Evolutionary conservation across 2,113 vertebrate species (phyloP), one percentile per base, ranked within the genome.

Genomic region (Sceloporus undulatus): DNA sequence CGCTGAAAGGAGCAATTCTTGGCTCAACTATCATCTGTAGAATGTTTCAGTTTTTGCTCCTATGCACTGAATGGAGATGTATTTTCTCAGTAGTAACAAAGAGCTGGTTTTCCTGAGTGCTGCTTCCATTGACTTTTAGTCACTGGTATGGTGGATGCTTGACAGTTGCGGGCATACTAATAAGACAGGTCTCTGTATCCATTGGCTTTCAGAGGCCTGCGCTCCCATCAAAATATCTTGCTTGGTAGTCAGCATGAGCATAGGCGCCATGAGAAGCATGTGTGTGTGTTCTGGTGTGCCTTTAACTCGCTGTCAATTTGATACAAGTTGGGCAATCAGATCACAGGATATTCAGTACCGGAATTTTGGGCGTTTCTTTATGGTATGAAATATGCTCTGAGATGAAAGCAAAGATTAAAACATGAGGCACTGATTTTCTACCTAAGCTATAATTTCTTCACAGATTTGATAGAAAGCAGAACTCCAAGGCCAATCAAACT

Each of bases 401-500:
- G n/a, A n/a, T 77, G 21, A 38, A 88, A 56, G n/a, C 59, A 40
- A 88, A 70, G 38, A 38, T 27, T 68, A 29, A 87, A 79, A 73
- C 9, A 56, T 42, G 71, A 68, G 21, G 21, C 68, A 9, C 34
- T 21, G 10, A 5, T 18, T 27, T 48, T 38, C 73, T 68, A 19
- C 14, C 59, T 4, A 48, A 2, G 40, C 6, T 27, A 65, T 16
- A 48, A 18, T 59, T 25, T 77, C 54, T 75, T 77, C 66, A 13
- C 1, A 65, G 4, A 6, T 7, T 52, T 1, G 25, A 19, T 3
- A 1, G 2, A 21, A 18, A 82, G 66, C 34, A 89, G 42, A 83
- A 70, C 3, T 10, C 42, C 16, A 18, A 68, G 52, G 25, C 71
- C 68, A 78, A 1, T 1, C 23, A 0, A 40, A 40, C 77, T 0